phyloP scores from a whole-genome alignment of 2,797 vertebrate genomes.

The Falco rusticolus region DNA sequence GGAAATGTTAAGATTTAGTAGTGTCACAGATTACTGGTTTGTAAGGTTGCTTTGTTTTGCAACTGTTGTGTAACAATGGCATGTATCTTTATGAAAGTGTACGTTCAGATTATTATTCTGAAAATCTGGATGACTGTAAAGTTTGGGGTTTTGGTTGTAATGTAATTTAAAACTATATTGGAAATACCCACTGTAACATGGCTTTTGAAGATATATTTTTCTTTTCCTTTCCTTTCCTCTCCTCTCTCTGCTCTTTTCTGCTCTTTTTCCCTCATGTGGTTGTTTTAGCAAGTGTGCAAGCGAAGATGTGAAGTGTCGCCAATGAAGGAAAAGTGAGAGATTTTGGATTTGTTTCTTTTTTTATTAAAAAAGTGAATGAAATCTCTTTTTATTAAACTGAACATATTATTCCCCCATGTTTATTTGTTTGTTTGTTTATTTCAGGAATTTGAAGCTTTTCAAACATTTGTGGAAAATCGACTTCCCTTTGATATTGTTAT shows the following conservation, averaged over 20 bases:
- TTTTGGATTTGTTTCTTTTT: not conserved
- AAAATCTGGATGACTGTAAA: not conserved
- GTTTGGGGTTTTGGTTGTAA: not conserved
- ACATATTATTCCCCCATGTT: not conserved
- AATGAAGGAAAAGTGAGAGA: not conserved
- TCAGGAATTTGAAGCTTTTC: slow-evolving; percentile 86
- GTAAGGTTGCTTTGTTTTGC: not conserved
- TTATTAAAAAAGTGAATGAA: not conserved
- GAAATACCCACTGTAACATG: not conserved
- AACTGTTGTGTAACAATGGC: not conserved
- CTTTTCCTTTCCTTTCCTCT: no score
- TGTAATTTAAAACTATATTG: not conserved
- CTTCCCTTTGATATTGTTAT: slow-evolving; percentile 91
- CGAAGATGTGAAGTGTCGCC: not conserved
- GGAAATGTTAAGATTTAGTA: not conserved
- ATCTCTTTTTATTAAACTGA: slow-evolving; percentile 21
- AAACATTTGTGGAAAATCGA: slow-evolving; percentile 82
- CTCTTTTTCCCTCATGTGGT: not conserved
- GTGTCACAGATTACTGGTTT: not conserved
- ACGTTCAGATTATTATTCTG: not conserved
- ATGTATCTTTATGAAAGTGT: not conserved
- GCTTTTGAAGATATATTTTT: not conserved
- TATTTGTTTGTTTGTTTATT: slow-evolving; percentile 28
- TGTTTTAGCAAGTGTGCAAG: not conserved
- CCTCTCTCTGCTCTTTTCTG: no score